Conservation (phyloP, 2,113 vertebrate species). For the Eublepharis macularius region DNA sequence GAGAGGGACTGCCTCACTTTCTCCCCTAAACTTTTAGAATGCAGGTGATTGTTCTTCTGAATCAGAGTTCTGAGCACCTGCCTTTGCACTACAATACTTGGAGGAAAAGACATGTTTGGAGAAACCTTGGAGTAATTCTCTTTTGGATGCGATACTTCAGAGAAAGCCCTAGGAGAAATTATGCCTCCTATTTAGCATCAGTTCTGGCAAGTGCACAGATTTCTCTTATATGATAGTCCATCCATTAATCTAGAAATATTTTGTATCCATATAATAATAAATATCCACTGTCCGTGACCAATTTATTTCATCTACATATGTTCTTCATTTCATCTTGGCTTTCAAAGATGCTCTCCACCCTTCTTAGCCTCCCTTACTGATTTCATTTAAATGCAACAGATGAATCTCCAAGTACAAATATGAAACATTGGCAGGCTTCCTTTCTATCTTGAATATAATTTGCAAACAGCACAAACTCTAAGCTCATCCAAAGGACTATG, state of each 20-base stretch:
- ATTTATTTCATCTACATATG: slow-evolving; percentile 44
- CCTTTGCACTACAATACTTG: background rate
- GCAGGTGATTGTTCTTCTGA: background rate
- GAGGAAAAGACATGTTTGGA: background rate
- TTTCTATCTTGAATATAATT: slow-evolving; percentile 52
- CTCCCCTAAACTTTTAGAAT: background rate
- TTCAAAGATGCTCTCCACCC: background rate
- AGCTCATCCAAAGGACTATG: slow-evolving; percentile 23
- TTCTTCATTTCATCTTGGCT: slow-evolving; percentile 54
- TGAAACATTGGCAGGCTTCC: slow-evolving; percentile 54
- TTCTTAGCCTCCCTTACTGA: slow-evolving; percentile 29
- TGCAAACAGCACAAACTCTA: slow-evolving; percentile 49
- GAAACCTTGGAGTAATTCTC: background rate
- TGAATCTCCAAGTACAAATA: slow-evolving; percentile 60
- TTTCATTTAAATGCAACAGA: slow-evolving; percentile 58
- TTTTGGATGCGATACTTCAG: background rate
- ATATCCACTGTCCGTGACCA: background rate
- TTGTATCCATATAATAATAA: background rate
- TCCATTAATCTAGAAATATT: background rate
- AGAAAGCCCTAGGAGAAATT: background rate
- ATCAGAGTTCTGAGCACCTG: background rate
- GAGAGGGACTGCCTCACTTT: background rate
- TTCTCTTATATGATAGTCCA: background rate
- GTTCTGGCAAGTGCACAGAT: background rate
- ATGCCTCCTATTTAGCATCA: background rate